A percentile compares a stretch with the other conserved stretches of the same genome.
Conservation (phyloP, 2,797 vertebrate species). For the Spinus olivaceus region DNA sequence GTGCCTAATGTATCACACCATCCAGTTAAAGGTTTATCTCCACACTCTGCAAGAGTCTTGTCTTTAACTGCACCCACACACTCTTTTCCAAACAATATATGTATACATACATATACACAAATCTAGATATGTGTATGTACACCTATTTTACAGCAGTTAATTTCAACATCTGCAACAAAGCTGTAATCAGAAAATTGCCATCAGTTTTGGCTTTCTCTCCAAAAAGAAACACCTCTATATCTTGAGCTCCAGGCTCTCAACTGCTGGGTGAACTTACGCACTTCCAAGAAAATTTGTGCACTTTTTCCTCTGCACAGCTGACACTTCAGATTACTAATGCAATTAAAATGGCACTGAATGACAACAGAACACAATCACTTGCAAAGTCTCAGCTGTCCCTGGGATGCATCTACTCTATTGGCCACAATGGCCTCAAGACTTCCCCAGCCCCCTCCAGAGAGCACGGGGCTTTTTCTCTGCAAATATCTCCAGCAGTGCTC, state of each 20-base stretch:
- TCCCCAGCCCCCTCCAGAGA: neutral
- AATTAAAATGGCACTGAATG: neutral
- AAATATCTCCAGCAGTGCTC: neutral
- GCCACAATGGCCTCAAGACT: neutral
- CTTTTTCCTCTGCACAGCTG: neutral
- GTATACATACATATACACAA: neutral
- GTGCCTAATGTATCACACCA: neutral
- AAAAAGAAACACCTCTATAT: neutral
- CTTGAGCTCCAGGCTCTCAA: neutral
- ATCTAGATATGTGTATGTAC: neutral
- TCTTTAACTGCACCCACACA: neutral
- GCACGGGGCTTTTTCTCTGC: neutral
- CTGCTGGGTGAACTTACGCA: rapidly evolving
- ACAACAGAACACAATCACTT: neutral
- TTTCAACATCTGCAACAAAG: neutral
- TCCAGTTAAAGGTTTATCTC: neutral
- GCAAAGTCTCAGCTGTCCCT: neutral
- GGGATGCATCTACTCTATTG: rapidly evolving
- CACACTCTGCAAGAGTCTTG: neutral
- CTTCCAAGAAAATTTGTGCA: neutral
- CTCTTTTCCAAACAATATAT: neutral
- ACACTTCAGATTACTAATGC: neutral
- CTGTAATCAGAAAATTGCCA: neutral
- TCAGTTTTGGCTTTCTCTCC: neutral
- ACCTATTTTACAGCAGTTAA: neutral